Base-by-base conservation (phyloP, 2,113 vertebrate genomes). In the Pantherophis guttatus region DNA sequence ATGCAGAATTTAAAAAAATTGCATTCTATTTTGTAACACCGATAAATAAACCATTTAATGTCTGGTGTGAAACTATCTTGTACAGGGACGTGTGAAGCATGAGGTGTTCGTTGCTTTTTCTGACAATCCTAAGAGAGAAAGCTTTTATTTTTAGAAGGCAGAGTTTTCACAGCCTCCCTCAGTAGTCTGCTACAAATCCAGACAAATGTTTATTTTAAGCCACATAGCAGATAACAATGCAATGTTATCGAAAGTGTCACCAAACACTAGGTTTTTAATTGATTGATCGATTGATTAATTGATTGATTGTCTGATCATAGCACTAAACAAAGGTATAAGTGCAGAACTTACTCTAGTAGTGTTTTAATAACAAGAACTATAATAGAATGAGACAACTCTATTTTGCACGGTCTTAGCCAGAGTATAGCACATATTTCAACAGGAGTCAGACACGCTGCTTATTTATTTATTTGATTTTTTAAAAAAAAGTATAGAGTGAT, bases 141-240 rank as follows among this genome's bases (percentile, higher is more conserved):
- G 70, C 52, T 53, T 54, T 86, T 50, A 53, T 58, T 58, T 89
- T 57, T 75, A 89, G 92, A 29, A 85, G 87, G 39, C 62, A 48
- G 44, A 85, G 62, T 54, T 24, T 23, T 81, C 29, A 59, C 88
- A 26, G 55, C 29, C 59, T 29, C 21, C 44, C 24, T 50, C 81
- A 19, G 54, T 29, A 48, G 44, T 57, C 57, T 50, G 44, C 23
- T 85, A 33, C 13, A 88, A 57, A 53, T n/a, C 26, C 24, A 92
- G 55, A 12, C 89, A 85, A 81, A 59, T 52, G 6, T 90, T 90
- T 90, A 90, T 90, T 90, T 93, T 92, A 92, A 93, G 44, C 55
- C 88, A 92, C 26, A 54, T 52, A 21, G 13, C 88, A 92, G 85
- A 93, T 52, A 91, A 90, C 88, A 91, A 53, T 87, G 24, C 62